Conservation (phyloP, 1,140 invertebrate genomes). For the Drosophila ambigua region DNA sequence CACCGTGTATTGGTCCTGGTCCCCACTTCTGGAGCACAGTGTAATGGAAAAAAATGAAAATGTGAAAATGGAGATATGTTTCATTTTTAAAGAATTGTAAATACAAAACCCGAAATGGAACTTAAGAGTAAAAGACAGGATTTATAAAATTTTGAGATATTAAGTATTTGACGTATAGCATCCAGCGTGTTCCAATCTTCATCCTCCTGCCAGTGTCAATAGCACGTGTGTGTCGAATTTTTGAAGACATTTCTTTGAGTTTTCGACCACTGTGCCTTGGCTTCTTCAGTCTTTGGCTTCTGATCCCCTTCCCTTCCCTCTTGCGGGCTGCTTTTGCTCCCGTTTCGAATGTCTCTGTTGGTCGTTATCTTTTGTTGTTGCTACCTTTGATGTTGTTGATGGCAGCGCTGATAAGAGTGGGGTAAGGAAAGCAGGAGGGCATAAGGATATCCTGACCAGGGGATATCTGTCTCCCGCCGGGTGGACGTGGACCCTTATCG, state of each 20-base stretch:
- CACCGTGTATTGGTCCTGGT: not conserved
- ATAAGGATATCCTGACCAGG: slow-evolving; percentile 9
- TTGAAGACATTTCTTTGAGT: not conserved
- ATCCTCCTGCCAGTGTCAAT: too few relatives aligned
- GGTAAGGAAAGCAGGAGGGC: not conserved
- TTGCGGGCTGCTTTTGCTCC: slow-evolving; percentile 38
- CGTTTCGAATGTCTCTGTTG: slow-evolving; percentile 68
- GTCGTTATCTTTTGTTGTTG: slow-evolving; percentile 70
- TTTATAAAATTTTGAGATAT: too few relatives aligned
- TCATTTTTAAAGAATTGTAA: not conserved
- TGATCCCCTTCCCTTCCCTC: slow-evolving; percentile 14
- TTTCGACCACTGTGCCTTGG: slow-evolving; percentile 17
- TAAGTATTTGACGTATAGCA: too few relatives aligned
- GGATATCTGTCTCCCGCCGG: slow-evolving; percentile 17
- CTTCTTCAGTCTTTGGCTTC: slow-evolving; percentile 5
- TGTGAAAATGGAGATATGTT: not conserved
- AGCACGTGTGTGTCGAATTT: too few relatives aligned
- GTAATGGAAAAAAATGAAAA: not conserved
- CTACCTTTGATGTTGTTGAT: slow-evolving; percentile 77
- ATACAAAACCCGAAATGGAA: too few relatives aligned
- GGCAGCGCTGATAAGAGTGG: slow-evolving; percentile 52
- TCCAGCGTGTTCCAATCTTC: too few relatives aligned
- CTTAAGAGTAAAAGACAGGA: too few relatives aligned
- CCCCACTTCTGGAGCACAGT: slow-evolving; percentile 17
- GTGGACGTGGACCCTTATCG: slow-evolving; percentile 56